phyloP scores from a whole-genome alignment of 2,888 invertebrate genomes.

The Serrognathus titanus region DNA sequence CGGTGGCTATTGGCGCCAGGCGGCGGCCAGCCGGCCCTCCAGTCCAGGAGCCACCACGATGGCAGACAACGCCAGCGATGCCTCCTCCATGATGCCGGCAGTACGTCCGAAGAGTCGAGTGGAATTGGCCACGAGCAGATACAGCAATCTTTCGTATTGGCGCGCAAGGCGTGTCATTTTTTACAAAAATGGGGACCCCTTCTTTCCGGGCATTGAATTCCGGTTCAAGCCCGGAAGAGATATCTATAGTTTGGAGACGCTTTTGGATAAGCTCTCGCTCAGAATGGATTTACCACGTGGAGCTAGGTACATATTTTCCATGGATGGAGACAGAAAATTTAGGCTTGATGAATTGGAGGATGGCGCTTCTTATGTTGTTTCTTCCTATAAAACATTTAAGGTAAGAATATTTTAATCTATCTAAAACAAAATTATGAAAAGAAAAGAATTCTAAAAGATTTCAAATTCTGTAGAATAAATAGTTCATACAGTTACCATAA shows the following conservation, averaged over 20 bases:
- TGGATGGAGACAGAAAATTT: slow-evolving; percentile 85
- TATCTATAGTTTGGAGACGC: slow-evolving; percentile 78
- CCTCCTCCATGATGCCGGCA: slow-evolving; percentile 58
- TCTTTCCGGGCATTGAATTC: slow-evolving; percentile 85
- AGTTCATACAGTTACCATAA: too few species aligned
- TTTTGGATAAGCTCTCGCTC: slow-evolving; percentile 82
- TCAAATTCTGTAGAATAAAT: too few species aligned
- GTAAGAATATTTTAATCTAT: slow-evolving; percentile 51
- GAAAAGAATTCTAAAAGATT: too few species aligned
- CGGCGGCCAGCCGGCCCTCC: slow-evolving; percentile 53
- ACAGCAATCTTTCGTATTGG: slow-evolving; percentile 83
- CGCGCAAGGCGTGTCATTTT: slow-evolving; percentile 82
- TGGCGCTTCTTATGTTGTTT: slow-evolving; percentile 90
- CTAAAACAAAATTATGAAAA: too few species aligned
- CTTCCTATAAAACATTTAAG: slow-evolving; percentile 88
- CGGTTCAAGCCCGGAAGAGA: slow-evolving; percentile 86
- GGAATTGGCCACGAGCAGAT: slow-evolving; percentile 58
- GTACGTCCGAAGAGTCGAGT: slow-evolving; percentile 52
- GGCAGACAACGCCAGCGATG: slow-evolving; percentile 60
- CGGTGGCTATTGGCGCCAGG: slow-evolving; percentile 53
- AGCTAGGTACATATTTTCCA: slow-evolving; percentile 86
- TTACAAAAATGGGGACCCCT: slow-evolving; percentile 91
- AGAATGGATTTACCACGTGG: slow-evolving; percentile 85
- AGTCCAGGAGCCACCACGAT: slow-evolving; percentile 51
- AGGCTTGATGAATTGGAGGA: slow-evolving; percentile 83